These are phyloP conservation scores for Garra rufa DNA, from an alignment of 2,113 vertebrate genomes.

Conservation along the genomic window DNA sequence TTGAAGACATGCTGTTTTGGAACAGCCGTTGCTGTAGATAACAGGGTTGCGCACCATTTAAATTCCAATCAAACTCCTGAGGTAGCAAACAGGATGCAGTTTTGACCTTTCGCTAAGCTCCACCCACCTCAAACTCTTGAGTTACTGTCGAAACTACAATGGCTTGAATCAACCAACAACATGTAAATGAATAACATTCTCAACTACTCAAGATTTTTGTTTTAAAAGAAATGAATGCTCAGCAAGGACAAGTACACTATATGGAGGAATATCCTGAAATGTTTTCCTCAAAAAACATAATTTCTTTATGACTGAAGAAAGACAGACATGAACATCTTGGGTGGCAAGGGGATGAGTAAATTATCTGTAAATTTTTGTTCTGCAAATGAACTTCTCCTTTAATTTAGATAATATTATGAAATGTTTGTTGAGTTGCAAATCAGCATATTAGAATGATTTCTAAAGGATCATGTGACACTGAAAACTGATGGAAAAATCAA, in stretches of 20 bases:
- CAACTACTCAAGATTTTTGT: background rate
- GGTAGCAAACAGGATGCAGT: background rate
- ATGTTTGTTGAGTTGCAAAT: background rate
- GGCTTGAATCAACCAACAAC: background rate
- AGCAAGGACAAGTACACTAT: too few species aligned
- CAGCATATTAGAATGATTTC: background rate
- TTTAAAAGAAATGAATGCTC: background rate
- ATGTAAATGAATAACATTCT: background rate
- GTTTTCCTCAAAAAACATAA: too few species aligned
- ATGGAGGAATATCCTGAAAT: too few species aligned
- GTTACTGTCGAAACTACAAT: background rate
- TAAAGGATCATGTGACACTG: background rate
- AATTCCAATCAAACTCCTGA: conserved; percentile 45
- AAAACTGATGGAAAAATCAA: background rate
- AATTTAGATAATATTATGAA: background rate
- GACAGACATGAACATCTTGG: too few species aligned
- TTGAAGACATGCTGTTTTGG: conserved; percentile 62
- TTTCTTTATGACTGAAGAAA: too few species aligned
- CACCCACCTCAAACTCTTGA: background rate
- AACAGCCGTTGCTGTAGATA: conserved; percentile 62
- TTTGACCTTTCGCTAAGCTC: conserved; percentile 9
- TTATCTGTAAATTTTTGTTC: too few species aligned
- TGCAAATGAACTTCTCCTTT: too few species aligned
- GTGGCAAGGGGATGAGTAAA: too few species aligned
- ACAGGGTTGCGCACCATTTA: background rate